Conservation (phyloP, 2,113 vertebrate species). For the Myrmecobius fasciatus region DNA sequence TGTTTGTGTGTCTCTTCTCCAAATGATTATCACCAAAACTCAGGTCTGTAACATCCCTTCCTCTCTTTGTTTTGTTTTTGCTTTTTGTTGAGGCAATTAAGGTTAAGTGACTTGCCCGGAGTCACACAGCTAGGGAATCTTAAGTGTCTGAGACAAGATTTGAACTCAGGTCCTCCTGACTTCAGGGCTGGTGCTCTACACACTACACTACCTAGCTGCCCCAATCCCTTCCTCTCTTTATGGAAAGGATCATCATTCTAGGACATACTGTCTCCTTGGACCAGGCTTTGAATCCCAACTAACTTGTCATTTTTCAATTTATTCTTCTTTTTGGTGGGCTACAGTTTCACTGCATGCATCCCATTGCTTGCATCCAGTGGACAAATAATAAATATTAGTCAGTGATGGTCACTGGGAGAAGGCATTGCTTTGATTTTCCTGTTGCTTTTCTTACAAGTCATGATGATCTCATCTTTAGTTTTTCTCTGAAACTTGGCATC, state of each 20-base stretch:
- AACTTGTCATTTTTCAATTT: background rate
- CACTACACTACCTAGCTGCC: no score
- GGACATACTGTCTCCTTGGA: background rate
- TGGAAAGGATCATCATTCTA: background rate
- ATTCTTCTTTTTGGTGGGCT: background rate
- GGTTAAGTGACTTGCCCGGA: no score
- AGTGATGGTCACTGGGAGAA: background rate
- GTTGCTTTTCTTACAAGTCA: constrained; percentile 24
- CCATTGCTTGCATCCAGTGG: background rate
- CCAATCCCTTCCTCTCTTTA: background rate
- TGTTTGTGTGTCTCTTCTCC: background rate
- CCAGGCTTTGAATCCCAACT: background rate
- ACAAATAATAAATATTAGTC: constrained; percentile 42
- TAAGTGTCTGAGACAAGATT: no score
- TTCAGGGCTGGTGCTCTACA: no score
- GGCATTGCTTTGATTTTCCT: constrained; percentile 2
- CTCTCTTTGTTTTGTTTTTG: no score
- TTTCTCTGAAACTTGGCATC: background rate
- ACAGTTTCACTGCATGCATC: constrained; percentile 41
- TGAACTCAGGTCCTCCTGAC: no score
- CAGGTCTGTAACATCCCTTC: background rate
- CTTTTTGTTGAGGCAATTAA: no score
- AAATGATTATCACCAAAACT: background rate
- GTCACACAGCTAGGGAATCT: no score
- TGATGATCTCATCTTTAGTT: constrained; percentile 15